A percentile compares a stretch with the other conserved stretches of the same genome.
phyloP scores from a whole-genome alignment of 2,113 vertebrate genomes.

The Campylomormyrus numenius region DNA sequence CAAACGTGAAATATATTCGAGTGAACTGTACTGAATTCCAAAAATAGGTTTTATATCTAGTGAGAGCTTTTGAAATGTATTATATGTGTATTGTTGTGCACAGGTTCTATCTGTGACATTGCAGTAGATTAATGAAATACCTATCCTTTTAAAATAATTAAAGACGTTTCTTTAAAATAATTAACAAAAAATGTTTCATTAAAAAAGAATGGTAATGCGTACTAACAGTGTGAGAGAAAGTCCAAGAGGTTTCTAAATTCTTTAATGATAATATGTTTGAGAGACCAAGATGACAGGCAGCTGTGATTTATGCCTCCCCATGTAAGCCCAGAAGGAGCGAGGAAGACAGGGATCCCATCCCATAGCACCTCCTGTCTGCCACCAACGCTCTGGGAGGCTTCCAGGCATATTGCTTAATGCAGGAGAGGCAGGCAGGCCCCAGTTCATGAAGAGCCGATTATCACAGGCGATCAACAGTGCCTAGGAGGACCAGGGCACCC shows the following conservation, averaged over 20 bases:
- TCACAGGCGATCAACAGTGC: not conserved
- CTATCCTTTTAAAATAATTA: not conserved
- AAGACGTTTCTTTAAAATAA: not conserved
- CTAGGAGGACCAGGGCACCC: not conserved
- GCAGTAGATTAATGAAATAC: not conserved
- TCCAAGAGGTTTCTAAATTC: not conserved
- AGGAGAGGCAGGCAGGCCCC: not conserved
- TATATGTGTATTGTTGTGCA: not conserved
- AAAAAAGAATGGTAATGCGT: not conserved
- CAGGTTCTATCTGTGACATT: not conserved
- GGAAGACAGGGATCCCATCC: not conserved
- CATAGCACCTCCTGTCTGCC: not conserved
- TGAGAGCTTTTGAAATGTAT: not conserved
- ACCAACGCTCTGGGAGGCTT: not conserved
- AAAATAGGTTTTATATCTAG: not conserved
- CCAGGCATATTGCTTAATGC: not conserved
- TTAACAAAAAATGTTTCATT: not conserved
- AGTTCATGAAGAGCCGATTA: not conserved
- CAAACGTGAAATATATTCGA: not conserved
- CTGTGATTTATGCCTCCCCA: not conserved
- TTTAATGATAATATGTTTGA: not conserved
- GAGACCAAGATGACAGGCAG: not conserved
- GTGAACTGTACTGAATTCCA: not conserved
- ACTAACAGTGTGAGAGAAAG: not conserved
- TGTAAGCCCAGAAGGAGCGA: not conserved